Evolutionary conservation across 2,888 invertebrate genomes (phyloP), one percentile per base, ranked within the genome.

Genomic region (Hypolimnas misippus): DNA sequence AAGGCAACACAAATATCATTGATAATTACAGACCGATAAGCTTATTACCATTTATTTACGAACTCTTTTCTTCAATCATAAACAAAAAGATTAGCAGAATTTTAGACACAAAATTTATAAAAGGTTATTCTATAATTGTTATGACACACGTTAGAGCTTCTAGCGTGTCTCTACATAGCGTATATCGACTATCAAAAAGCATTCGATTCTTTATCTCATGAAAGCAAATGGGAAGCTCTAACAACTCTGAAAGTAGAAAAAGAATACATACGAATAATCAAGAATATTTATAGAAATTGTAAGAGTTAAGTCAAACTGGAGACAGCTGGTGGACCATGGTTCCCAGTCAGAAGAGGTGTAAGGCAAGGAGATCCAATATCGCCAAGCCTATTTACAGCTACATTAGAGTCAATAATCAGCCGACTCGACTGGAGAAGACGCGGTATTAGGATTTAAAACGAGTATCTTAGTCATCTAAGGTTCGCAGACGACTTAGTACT

Each of bases 21-120:
- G 38, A 44, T 1, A 66, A 65, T 33, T 65, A 62, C 12, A 49
- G 61, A 53, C 62, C 63, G 5, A 25, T 5, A 25, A 25, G 25
- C 25, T 5, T 25, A 5, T 25, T 25, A 25, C 25, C 25, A 25
- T 6, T 59, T 65, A 54, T 63, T 63, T 42, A 35, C 65, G 16
- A 54, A 67, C 31, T 57, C 62, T 67, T 68, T 42, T 68, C 65
- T 8, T 29, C 63, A 16, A 59, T 68, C 1, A 40, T 65, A 21
- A 62, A 44, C 6, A 25, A n/a, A 10, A 51, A 29, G 40, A 50
- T 58, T 25, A 29, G 14, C 12, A 7, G 7, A 21, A 8, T 3
- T 7, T 19, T 38, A 25, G 35, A 50, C 10, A 2, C 5, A n/a
- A 7, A 10, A 25, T 25, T 25, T 25, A 25, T 2, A 25, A 25